Base-by-base conservation (phyloP, 1,140 invertebrate species). In the Diprion similis region DNA sequence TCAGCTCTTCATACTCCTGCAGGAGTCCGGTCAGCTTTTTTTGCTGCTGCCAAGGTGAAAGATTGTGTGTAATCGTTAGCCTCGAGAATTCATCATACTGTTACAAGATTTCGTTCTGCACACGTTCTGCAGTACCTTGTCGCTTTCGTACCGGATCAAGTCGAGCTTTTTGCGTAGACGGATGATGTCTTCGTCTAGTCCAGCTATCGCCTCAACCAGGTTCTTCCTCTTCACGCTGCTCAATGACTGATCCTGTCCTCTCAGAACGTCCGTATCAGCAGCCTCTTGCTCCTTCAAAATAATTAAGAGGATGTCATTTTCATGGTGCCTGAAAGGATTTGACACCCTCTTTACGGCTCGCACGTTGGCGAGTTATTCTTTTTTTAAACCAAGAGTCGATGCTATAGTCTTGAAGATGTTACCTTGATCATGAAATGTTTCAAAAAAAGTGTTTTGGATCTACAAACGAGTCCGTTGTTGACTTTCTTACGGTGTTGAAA, bases 141-240 rank as follows among this genome's bases (percentile, higher is more conserved):
- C 90, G 51, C 89, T 91, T 73, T 92, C 89, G 81, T 94, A 94
- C 73, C 90, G 90, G n/a, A 94, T 79, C 45, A 95, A 84, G 88
- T 95, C 94, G 59, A 94, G 83, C 76, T 93, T 91, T 82, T 95
- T 95, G 18, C 92, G 89, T 73, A 91, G 89, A 77, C 95, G 92
- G 19, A 93, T 94, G 59, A 94, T 91, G 86, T 94, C 93, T n/a
- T 94, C 88, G 78, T 95, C 93, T 37, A 94, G 83, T 72, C 91
- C 89, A 66, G 91, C 87, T 51, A 92, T 86, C 10, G 91, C 89
- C 77, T 92, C 90, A 11, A 88, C 85, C 15, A 89, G 85, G 70
- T 86, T 89, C 47, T 85, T 82, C 76, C 87, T 89, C 71, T 84
- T 83, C 8, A 82, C 75, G 71, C 78, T 78, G 10, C 79, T 81